Evolutionary conservation across 2,113 vertebrate genomes (phyloP).

Genomic region (Ascaphus truei): DNA sequence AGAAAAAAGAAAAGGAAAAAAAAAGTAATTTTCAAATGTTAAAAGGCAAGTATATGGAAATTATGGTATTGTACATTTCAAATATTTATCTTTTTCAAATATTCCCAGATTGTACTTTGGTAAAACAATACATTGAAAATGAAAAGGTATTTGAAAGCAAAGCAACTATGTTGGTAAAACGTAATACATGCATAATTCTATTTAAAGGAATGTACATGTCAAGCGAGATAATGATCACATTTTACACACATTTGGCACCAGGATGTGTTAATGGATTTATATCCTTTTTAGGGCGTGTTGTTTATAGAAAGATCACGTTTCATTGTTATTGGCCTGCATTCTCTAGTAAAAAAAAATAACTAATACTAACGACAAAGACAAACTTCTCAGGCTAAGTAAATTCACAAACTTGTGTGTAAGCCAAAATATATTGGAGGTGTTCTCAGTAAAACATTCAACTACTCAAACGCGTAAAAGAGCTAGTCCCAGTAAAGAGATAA

Average conservation of each 20-base stretch:
- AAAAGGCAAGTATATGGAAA: not conserved
- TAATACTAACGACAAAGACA: no score
- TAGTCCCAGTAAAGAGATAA: no score
- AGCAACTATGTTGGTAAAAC: conserved; percentile 24
- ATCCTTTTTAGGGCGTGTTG: not conserved
- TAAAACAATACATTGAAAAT: conserved; percentile 5
- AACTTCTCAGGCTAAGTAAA: no score
- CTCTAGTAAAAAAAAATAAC: not conserved
- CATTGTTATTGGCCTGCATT: conserved; percentile 15
- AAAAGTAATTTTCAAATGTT: not conserved
- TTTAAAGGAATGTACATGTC: not conserved
- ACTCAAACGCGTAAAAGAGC: no score
- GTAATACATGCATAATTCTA: not conserved
- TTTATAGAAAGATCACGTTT: conserved; percentile 15
- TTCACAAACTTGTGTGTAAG: no score
- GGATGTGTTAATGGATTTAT: conserved; percentile 16
- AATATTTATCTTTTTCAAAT: conserved; percentile 14
- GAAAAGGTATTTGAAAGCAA: not conserved
- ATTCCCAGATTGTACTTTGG: not conserved
- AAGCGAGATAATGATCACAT: not conserved
- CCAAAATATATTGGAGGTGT: no score
- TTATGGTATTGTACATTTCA: not conserved
- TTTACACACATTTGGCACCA: conserved; percentile 13
- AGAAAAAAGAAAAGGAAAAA: not conserved
- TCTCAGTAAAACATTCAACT: no score